Evolutionary conservation across 2,113 vertebrate species (phyloP), one percentile per base, ranked within the genome.

Genomic region (Mus pahari): DNA sequence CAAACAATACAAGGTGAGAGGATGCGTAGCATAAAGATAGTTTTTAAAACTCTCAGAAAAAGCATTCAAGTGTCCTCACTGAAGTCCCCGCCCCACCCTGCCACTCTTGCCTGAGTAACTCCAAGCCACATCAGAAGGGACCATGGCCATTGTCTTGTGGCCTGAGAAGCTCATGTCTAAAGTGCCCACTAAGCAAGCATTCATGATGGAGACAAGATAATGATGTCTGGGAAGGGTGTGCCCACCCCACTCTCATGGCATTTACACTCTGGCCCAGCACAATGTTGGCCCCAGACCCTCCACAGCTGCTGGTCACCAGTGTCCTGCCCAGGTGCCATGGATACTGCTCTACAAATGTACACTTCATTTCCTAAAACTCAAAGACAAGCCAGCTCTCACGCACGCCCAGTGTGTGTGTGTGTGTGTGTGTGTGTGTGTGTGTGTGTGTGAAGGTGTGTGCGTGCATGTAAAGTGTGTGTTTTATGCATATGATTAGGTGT

Each of bases 201-300:
- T 78, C 3, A 0, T 0, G 3, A 11, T 1, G 19, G 53, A 22
- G 84, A 36, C 8, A 4, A 1, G 1, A 16, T 16, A 7, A 16
- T 4, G 5, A 8, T 1, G 11, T 0, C 42, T 7, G 1, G 22
- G 86, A 39, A 33, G 12, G 3, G 0, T 60, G 3, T 62, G n/a
- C 3, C 48, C 24, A 5, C 33, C 4, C 73, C 1, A 1, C 1
- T 36, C 28, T 28, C 45, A 0, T 0, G 28, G 14, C 28, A 8
- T 2, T 24, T 50, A 26, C 3, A 9, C 42, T 33, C 42, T 42
- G 83, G 50, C 3, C 78, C 42, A 26, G 62, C 19, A n/a, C 11
- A 31, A 3, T 19, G 14, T 8, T 0, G 10, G n/a, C 17, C 66
- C 36, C 16, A 5, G 79, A 24, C 31, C 26, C 33, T 11, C 73